Evolutionary conservation across 1,140 invertebrate species (phyloP).

Genomic region (Ceratosolen solmsi): DNA sequence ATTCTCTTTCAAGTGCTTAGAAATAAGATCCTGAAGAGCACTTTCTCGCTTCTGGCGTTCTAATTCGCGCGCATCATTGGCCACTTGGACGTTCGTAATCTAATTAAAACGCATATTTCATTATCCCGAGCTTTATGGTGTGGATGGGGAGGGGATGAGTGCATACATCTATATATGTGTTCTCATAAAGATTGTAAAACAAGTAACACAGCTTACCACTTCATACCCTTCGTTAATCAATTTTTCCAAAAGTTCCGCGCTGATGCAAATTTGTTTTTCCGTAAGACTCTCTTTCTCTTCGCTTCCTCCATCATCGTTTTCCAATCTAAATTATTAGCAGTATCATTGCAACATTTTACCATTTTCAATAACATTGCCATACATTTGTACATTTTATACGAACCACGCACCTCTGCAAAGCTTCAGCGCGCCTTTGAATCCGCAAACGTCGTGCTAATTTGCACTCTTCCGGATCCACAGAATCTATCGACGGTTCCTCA

Average conservation of each 20-base stretch:
- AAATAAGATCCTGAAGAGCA: slow-evolving; percentile 69
- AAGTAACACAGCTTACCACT: slow-evolving; percentile 76
- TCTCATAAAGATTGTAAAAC: no score
- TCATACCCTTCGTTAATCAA: slow-evolving; percentile 80
- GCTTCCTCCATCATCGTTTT: background rate
- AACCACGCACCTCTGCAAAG: slow-evolving; percentile 76
- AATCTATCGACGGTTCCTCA: slow-evolving; percentile 74
- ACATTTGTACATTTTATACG: no score
- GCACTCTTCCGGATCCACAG: slow-evolving; percentile 76
- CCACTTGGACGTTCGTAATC: slow-evolving; percentile 80
- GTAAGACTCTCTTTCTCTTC: slow-evolving; percentile 68
- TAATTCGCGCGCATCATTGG: slow-evolving; percentile 82
- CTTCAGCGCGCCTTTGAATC: slow-evolving; percentile 76
- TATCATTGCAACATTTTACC: no score
- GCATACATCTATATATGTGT: no score
- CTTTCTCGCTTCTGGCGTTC: slow-evolving; percentile 73
- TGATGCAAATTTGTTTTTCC: slow-evolving; percentile 76
- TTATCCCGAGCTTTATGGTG: no score
- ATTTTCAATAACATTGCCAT: no score
- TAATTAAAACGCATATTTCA: slow-evolving; percentile 45
- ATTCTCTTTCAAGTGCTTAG: slow-evolving; percentile 81
- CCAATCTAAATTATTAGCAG: slow-evolving; percentile 22
- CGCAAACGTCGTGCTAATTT: slow-evolving; percentile 77
- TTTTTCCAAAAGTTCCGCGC: slow-evolving; percentile 76
- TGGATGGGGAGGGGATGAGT: no score